Base-by-base conservation (phyloP, 2,797 vertebrate species). In the Lepidocolaptes lacrymiger region DNA sequence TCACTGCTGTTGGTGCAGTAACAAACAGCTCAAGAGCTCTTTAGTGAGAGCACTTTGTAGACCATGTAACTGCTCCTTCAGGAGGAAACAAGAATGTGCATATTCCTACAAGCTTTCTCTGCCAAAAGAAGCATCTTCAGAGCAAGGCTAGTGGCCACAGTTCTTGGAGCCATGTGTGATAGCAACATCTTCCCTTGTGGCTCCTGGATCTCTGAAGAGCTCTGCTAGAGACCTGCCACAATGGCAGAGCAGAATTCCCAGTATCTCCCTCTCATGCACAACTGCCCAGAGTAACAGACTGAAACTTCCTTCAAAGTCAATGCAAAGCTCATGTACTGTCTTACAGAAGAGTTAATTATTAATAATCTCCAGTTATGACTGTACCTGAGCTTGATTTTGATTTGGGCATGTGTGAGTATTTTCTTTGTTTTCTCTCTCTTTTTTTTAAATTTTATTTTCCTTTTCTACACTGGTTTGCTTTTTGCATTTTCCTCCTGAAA, bases 211-310 rank as follows among this genome's bases (percentile, higher is more conserved):
- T 43, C 30, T 39, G 14, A 27, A 71, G 54, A 88, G 28, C 7
- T 68, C 41, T 32, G n/a, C 20, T 73, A 55, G 28, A 81, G 3
- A 37, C 21, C 16, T 52, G 18, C 13, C 61, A 63, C 28, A 12
- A 21, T 21, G 23, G 24, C 43, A 52, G 22, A 44, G 28, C 12
- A 49, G 27, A 43, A 27, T 49, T 58, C 30, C 48, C 39, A 37
- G 0, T 21, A 37, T 11, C 14, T 67, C 32, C 36, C 4, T 55
- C 18, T 54, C 11, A 24, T 21, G 26, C 1, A 2, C 1, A 0
- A 44, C 44, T 46, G 20, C 2, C 3, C 24, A 68, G 44, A 34
- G 27, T 37, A 43, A 51, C 16, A 51, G 10, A 5, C 21, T 14
- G 13, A 63, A 13, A 36, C 24, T n/a, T 56, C 24, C 34, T 49